Evolutionary conservation across 2,797 vertebrate species (phyloP).

Genomic region (Oreochromis mossambicus): DNA sequence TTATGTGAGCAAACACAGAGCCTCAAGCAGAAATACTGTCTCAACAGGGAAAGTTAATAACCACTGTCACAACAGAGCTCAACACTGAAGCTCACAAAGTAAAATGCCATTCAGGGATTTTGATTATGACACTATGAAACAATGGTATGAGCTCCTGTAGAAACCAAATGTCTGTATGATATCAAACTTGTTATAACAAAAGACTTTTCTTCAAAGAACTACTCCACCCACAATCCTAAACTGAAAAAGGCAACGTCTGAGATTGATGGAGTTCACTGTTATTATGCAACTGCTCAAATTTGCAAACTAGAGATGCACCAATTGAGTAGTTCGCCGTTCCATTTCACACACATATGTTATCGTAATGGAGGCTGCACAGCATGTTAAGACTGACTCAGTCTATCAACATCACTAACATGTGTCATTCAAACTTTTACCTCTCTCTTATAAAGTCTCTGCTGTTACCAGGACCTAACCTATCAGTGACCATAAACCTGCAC

Average conservation of each 20-base stretch:
- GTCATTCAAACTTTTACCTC: background rate
- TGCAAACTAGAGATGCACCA: background rate
- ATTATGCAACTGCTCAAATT: background rate
- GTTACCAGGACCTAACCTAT: background rate
- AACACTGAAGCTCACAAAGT: background rate
- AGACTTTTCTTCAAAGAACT: too few species aligned
- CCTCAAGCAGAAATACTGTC: background rate
- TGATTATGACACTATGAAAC: background rate
- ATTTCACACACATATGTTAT: background rate
- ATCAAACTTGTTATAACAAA: background rate
- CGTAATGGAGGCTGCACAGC: background rate
- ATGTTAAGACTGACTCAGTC: fast-evolving
- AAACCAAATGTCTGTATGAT: background rate
- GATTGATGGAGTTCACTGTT: background rate
- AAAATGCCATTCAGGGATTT: background rate
- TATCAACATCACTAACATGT: background rate
- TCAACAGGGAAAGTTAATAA: background rate
- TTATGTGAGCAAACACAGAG: background rate
- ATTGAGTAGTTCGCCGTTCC: background rate
- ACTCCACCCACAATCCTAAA: fast-evolving
- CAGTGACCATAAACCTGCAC: background rate
- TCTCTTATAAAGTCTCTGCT: background rate
- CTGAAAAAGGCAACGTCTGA: background rate
- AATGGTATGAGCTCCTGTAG: background rate
- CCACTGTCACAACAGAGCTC: background rate